Evolutionary conservation across 2,797 vertebrate genomes (phyloP), one percentile per base, ranked within the genome.

Genomic region (Squalus acanthias): DNA sequence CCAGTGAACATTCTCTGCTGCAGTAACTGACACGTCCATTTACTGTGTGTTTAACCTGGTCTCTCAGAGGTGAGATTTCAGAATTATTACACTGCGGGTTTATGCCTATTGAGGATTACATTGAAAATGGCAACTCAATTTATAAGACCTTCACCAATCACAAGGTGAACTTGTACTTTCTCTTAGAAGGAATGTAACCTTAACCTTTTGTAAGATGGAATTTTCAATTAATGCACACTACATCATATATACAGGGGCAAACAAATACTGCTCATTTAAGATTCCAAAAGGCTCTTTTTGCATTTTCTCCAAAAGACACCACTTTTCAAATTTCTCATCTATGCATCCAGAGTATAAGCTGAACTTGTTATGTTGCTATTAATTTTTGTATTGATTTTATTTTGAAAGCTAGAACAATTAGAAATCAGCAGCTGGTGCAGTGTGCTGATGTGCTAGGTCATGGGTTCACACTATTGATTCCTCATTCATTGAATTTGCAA

Each of bases 401-500:
- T 93, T 10, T 39, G n/a, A 93, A 65, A 67, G 20, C 17, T 39
- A 20, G 33, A n/a, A 39, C 33, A 92, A 92, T 92, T 67, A 15
- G 33, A 92, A 39, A 67, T 39, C 60, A 67, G 63, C 17, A 22
- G 89, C 29, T 67, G 7, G 63, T 65, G 33, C 89, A 65, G 33
- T 3, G 12, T 33, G 57, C 88, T 60, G 57, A 63, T 67, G 63
- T 67, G 91, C 15, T 17, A 46, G 63, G n/a, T 92, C 29, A 65
- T 15, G 60, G 46, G 33, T 65, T 92, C 29, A 39, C 60, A 65
- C 15, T 46, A 39, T 93, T 93, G 63, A 93, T 89, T 57, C 24
- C 0, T 89, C 87, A 89, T 46, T 93, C 63, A 93, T 92, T 93
- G 63, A 93, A 67, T 93, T 93, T 63, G 88, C 57, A 91, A 91